Evolutionary conservation across 2,888 invertebrate genomes (phyloP).

Genomic region (Willowsia nigromaculata): DNA sequence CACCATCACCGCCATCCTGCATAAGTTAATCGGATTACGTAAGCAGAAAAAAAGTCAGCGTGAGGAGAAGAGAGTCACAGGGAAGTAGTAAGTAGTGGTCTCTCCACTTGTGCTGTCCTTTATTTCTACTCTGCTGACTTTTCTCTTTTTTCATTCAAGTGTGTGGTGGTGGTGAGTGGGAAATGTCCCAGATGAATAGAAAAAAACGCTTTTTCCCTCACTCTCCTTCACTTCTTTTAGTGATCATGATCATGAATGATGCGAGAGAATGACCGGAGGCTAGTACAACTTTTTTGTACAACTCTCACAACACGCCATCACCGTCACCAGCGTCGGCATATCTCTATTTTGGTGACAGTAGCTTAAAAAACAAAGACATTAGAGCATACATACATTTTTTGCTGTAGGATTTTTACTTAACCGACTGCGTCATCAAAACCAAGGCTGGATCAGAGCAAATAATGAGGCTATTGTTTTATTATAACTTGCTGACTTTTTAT

Average conservation of each 20-base stretch:
- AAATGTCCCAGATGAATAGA: conserved; percentile 3
- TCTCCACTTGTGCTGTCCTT: not conserved
- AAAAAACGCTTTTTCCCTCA: not conserved
- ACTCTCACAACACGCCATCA: not conserved
- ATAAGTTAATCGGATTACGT: conserved; percentile 48
- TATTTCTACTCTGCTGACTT: conserved; percentile 37
- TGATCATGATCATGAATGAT: not conserved
- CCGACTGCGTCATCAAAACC: not conserved
- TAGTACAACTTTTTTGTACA: not conserved
- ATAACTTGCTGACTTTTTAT: not conserved
- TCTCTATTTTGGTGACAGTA: not conserved
- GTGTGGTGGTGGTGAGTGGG: not conserved
- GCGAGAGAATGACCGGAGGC: conserved; percentile 21
- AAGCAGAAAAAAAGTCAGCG: conserved; percentile 20
- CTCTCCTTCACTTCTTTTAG: not conserved
- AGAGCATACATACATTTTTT: not conserved
- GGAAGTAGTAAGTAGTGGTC: not conserved
- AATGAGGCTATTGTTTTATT: not conserved
- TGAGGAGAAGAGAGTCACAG: not conserved
- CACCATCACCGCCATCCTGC: not conserved
- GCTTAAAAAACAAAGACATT: not conserved
- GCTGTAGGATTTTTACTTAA: not conserved
- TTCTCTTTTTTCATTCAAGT: conserved; percentile 7
- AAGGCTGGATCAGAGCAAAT: not conserved
- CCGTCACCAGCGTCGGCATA: not conserved